Percentiles rank a stretch among this genome's conserved stretches.
These are phyloP conservation scores for Prionchulus punctatus DNA, from an alignment of 2,888 invertebrate species.

Conservation along the genomic window DNA sequence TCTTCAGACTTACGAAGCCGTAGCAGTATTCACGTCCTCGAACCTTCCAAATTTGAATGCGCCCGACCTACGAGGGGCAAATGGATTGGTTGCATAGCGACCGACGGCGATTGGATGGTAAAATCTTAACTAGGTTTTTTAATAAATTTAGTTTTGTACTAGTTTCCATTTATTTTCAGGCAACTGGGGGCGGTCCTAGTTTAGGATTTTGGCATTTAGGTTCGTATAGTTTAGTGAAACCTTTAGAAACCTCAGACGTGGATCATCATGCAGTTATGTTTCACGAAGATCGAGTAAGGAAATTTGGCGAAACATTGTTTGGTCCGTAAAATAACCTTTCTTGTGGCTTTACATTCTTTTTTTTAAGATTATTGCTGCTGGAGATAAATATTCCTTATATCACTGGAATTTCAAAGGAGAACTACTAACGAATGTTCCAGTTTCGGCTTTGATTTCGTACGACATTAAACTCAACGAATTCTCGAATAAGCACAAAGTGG, in stretches of 20 bases:
- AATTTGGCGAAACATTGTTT: too few relatives aligned
- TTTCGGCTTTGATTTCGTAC: not conserved
- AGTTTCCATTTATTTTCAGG: not conserved
- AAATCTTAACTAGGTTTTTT: not conserved
- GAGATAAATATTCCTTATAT: not conserved
- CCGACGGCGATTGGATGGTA: not conserved
- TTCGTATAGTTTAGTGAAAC: not conserved
- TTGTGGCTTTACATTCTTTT: not conserved
- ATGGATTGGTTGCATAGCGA: not conserved
- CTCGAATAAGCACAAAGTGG: not conserved
- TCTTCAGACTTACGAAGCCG: too few relatives aligned
- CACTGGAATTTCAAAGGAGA: slow-evolving; percentile 1
- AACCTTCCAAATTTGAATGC: slow-evolving; percentile 1
- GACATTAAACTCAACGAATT: not conserved
- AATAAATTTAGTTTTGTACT: not conserved
- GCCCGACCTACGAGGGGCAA: not conserved
- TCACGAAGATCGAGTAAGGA: not conserved
- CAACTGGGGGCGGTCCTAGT: not conserved
- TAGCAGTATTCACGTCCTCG: not conserved
- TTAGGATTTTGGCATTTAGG: slow-evolving; percentile 2
- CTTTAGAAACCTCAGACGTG: not conserved
- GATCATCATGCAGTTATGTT: not conserved
- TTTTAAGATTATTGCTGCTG: not conserved
- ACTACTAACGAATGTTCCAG: not conserved
- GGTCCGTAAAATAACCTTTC: too few relatives aligned